phyloP scores from a whole-genome alignment of 2,888 invertebrate species.

The Pasiphila rectangulata region DNA sequence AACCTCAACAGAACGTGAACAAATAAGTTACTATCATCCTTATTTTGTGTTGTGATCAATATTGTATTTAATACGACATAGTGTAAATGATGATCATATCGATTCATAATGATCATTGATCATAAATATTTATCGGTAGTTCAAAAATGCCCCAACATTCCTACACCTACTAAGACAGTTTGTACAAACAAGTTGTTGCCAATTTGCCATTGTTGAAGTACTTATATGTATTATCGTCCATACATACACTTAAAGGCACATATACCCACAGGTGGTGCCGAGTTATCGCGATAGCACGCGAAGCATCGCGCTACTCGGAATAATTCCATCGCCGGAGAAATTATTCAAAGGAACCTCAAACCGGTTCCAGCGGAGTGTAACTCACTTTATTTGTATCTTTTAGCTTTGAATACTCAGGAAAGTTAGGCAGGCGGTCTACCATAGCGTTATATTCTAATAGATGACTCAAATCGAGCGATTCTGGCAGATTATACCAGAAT shows the following conservation, averaged over 20 bases:
- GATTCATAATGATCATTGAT: too few relatives aligned
- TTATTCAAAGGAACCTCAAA: conserved; percentile 46
- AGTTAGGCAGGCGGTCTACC: not conserved
- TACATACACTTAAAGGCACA: not conserved
- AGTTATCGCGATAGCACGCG: conserved; percentile 22
- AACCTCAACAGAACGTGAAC: too few relatives aligned
- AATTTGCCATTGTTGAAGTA: not conserved
- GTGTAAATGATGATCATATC: too few relatives aligned
- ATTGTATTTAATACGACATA: too few relatives aligned
- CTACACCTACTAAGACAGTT: too few relatives aligned
- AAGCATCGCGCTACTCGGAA: conserved; percentile 33
- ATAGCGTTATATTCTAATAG: not conserved
- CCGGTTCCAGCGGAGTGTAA: conserved; percentile 39
- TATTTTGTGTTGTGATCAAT: too few relatives aligned
- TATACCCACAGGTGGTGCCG: conserved; percentile 4
- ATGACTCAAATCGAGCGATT: too few relatives aligned
- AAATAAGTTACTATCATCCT: too few relatives aligned
- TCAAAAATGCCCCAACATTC: too few relatives aligned
- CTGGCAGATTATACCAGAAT: too few relatives aligned
- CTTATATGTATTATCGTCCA: not conserved
- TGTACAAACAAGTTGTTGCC: too few relatives aligned
- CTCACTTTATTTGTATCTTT: conserved; percentile 35
- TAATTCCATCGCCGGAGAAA: conserved; percentile 40
- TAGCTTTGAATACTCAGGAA: not conserved
- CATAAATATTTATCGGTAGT: too few relatives aligned